Base-by-base conservation (phyloP, 2,113 vertebrate genomes). In the Proteles cristata region DNA sequence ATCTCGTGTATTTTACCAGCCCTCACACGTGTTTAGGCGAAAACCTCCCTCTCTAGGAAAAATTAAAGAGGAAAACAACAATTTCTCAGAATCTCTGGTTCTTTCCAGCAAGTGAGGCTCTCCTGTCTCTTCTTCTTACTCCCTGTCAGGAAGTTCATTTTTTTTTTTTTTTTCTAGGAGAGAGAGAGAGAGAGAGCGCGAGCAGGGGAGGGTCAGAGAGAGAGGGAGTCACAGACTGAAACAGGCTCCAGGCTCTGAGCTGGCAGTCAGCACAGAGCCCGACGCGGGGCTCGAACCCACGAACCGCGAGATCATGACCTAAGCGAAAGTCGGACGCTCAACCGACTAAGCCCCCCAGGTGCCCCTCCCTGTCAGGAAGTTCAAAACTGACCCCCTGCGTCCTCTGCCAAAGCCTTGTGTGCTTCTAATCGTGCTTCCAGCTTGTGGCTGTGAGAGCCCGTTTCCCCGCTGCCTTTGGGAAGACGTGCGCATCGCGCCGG, bases 1-100 rank as follows among this genome's bases (percentile, higher is more conserved):
- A 23, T 53, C 90, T 85, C 88, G 3, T 95, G 43, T 83, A 55
- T 96, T 50, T 97, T 97, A 94, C 50, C 1, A 91, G 74, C 9
- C 35, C 74, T 87, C 33, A 25, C 31, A 45, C 12, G 8, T 50
- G 10, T 58, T 91, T 83, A 80, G 43, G 65, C 58, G 48, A 43
- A 94, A 77, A 21, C 61, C 50, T 35, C 28, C 23, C 61, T 66
- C 53, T 74, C 79, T 35, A 39, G 35, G 79, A 63, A 79, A 91
- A 91, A 43, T n/a, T 48, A 43, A 81, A 63, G 61, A n/a, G 63
- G 68, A 66, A 92, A 80, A 50, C 23, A 65, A 0, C 43, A 65
- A 14, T 28, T 80, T 93, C 45, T 68, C 80, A 55, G 21, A 61
- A 21, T 39, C 50, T 84, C 69, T 45, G 79, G 33, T 55, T 85